Conservation (phyloP, 2,113 vertebrate genomes). For the Zapus hudsonius region DNA sequence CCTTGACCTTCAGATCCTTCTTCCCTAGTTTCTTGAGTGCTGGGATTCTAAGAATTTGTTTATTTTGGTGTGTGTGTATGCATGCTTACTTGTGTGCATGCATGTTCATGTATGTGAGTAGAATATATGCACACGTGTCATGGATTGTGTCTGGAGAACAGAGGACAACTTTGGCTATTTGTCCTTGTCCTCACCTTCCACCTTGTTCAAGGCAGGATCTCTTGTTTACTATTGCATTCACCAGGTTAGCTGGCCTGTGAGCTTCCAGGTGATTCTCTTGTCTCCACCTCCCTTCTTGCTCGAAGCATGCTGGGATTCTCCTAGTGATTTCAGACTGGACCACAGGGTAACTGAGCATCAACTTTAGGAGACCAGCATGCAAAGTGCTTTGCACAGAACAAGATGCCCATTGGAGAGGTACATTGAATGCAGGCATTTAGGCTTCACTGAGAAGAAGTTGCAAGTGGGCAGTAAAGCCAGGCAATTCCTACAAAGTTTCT, state of each 20-base stretch:
- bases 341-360: neutral
- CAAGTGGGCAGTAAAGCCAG: neutral
- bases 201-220: too few species aligned
- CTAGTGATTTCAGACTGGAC: constrained; percentile 13
- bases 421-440: constrained; percentile 12
- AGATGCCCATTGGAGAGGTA: neutral
- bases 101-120: too few species aligned
- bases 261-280: too few species aligned
- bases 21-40: neutral
- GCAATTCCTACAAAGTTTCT: neutral
- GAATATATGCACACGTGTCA: too few species aligned
- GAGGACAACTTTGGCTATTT: too few species aligned
- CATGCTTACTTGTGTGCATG: too few species aligned
- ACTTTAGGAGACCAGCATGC: neutral
- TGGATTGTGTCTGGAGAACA: too few species aligned
- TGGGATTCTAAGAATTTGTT: neutral
- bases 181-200: too few species aligned
- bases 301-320: neutral
- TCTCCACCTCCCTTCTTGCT: neutral
- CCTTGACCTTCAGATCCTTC: neutral
- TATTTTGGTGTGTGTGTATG: too few species aligned
- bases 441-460: constrained; percentile 2
- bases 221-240: too few species aligned
- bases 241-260: too few species aligned
- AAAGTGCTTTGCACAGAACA: neutral